Conservation (phyloP, 2,888 invertebrate species). For the Thecocarcelia acutangulata region DNA sequence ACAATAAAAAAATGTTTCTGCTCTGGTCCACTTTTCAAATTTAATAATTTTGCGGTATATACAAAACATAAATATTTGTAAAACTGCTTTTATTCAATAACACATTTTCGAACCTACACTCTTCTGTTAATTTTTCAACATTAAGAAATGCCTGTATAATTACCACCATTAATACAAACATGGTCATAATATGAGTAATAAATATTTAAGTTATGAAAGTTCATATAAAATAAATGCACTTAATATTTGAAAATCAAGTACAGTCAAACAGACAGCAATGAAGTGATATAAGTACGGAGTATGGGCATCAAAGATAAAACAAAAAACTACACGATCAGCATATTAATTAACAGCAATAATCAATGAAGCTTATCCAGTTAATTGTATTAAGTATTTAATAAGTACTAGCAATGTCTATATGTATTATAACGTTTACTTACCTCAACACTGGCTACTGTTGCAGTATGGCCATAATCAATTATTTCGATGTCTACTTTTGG, state of each 20-base stretch:
- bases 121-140: neutral
- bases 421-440: conserved; percentile 78
- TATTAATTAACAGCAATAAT: conserved; percentile 43
- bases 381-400: conserved; percentile 17
- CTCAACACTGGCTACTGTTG: conserved; percentile 83
- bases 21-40: no score
- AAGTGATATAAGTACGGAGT: conserved; percentile 23
- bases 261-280: conserved; percentile 9
- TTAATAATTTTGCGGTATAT: no score
- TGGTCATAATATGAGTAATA: conserved; percentile 35
- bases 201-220: conserved; percentile 44
- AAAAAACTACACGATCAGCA: conserved; percentile 32
- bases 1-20: no score
- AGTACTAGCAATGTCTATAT: neutral
- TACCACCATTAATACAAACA: neutral
- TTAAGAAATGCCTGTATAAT: conserved; percentile 10
- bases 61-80: no score
- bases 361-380: conserved; percentile 37
- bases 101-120: neutral
- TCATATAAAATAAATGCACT: conserved; percentile 49
- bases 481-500: conserved; percentile 86
- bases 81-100: neutral
- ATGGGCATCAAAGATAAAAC: conserved; percentile 12
- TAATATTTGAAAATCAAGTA: conserved; percentile 52
- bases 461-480: conserved; percentile 87